Conservation (phyloP, 2,888 invertebrate species). For the Tipula unca region DNA sequence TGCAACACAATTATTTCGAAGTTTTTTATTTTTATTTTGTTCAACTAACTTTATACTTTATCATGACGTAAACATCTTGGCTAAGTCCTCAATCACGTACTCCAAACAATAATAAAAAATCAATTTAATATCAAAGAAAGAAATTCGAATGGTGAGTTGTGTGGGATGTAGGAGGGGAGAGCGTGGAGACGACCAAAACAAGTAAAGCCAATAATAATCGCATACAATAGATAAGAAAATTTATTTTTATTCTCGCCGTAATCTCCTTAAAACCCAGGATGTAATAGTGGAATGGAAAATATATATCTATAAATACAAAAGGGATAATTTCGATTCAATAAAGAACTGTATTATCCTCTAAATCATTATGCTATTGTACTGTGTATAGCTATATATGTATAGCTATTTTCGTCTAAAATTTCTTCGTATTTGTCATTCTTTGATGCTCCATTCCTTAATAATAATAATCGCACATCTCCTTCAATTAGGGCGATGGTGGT, state of each 20-base stretch:
- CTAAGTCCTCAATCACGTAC: not conserved
- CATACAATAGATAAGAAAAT: constrained; percentile 8
- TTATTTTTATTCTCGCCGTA: not conserved
- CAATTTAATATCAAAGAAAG: not conserved
- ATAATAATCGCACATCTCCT: not conserved
- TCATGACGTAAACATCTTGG: not conserved
- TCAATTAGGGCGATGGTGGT: not conserved
- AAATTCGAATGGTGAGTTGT: not conserved
- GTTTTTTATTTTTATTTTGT: not conserved
- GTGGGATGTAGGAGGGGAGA: not conserved
- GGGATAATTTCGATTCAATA: not conserved
- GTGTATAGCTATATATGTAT: no score
- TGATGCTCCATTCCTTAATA: not conserved
- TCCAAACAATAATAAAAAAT: not conserved
- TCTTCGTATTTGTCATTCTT: not conserved
- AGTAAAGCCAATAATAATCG: not conserved
- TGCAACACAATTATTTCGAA: not conserved
- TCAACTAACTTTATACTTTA: not conserved
- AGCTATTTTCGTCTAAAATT: not conserved
- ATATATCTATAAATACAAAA: not conserved
- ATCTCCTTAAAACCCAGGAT: not conserved
- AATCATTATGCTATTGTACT: not conserved
- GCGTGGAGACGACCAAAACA: not conserved
- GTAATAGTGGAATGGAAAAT: not conserved
- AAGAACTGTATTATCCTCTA: not conserved